Evolutionary conservation across 2,797 vertebrate species (phyloP).

Genomic region (Betta splendens): DNA sequence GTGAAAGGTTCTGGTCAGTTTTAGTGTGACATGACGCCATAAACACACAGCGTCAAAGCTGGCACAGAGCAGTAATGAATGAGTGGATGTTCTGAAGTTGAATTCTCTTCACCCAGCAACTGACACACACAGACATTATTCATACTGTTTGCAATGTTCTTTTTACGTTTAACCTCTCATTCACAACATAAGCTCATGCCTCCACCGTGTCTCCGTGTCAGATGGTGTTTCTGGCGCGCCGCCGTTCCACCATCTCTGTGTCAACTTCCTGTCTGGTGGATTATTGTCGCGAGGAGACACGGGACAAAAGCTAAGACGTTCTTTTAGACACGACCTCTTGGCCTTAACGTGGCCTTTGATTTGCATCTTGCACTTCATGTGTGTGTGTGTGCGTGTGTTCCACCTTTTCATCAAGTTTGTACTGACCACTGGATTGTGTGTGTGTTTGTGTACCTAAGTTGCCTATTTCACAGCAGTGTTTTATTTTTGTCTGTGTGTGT

Average conservation of each 20-base stretch:
- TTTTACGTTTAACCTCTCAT: neutral
- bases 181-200: slow-evolving; percentile 14
- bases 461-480: slow-evolving; percentile 43
- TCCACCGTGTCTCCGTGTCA: neutral
- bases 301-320: slow-evolving; percentile 11
- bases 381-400: slow-evolving; percentile 25
- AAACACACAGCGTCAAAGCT: slow-evolving; percentile 21
- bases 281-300: slow-evolving; percentile 28
- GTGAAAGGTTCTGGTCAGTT: neutral
- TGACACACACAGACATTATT: slow-evolving; percentile 28
- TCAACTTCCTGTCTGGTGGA: slow-evolving; percentile 59
- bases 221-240: slow-evolving; percentile 16
- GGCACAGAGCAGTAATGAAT: slow-evolving; percentile 52
- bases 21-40: neutral
- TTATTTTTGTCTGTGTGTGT: slow-evolving; percentile 45
- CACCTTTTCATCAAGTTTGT: slow-evolving; percentile 30
- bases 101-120: slow-evolving; percentile 73
- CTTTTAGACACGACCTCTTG: slow-evolving; percentile 27
- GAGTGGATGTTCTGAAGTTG: slow-evolving; percentile 54
- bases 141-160: slow-evolving; percentile 7
- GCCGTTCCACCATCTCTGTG: slow-evolving; percentile 39
- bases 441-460: slow-evolving; percentile 38
- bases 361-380: slow-evolving; percentile 52
- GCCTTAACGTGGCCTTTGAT: slow-evolving; percentile 57
- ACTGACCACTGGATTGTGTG: slow-evolving; percentile 23